Evolutionary conservation across 2,888 invertebrate species (phyloP).

Genomic region (Sepioteuthis lessoniana): DNA sequence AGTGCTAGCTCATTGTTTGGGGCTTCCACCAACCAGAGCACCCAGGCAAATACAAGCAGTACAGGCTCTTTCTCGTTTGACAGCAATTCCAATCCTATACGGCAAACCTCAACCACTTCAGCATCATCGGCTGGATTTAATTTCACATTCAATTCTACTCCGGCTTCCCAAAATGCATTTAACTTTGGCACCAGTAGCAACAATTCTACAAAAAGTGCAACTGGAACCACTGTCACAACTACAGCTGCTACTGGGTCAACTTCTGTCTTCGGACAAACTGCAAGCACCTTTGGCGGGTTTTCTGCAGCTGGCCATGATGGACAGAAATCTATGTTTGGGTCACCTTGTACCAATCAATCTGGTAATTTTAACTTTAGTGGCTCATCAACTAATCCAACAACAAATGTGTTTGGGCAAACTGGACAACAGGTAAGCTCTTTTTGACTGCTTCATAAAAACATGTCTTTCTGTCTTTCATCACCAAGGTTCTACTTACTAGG

Average conservation of each 20-base stretch:
- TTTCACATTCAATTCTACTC: slow-evolving; percentile 5
- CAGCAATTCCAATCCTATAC: background rate
- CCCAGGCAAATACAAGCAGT: background rate
- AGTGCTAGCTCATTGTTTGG: background rate
- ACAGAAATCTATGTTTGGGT: background rate
- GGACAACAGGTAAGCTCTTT: background rate
- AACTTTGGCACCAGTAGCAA: background rate
- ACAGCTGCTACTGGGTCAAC: background rate
- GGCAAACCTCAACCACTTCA: slow-evolving; percentile 24
- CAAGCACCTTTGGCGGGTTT: background rate
- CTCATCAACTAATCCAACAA: background rate
- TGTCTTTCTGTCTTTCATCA: too few relatives aligned
- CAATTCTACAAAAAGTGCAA: background rate
- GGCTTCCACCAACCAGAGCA: background rate
- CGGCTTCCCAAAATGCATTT: background rate
- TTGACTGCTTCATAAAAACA: too few relatives aligned
- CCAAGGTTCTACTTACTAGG: too few relatives aligned
- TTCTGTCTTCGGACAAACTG: slow-evolving; percentile 48
- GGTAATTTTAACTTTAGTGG: slow-evolving; percentile 42
- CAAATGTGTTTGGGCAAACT: slow-evolving; percentile 49
- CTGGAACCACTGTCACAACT: slow-evolving; percentile 42
- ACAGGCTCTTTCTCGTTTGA: background rate
- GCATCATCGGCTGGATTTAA: slow-evolving; percentile 49
- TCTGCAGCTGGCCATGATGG: slow-evolving; percentile 37
- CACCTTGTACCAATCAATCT: background rate